These are phyloP conservation scores for Syngnathus scovelli DNA, from an alignment of 2,113 vertebrate genomes.

Conservation along the genomic window DNA sequence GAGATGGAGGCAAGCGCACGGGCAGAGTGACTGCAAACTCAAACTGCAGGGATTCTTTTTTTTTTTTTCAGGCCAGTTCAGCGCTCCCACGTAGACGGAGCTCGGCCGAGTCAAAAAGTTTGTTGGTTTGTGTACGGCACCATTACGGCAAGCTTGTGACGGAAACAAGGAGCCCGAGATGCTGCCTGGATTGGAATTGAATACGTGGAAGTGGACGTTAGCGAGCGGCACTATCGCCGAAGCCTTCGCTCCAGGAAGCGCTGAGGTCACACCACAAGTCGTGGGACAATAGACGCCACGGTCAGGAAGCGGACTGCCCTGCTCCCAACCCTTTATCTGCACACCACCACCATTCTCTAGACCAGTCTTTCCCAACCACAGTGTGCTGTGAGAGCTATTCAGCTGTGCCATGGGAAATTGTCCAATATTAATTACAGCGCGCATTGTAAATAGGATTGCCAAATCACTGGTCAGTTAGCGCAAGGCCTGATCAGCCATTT, in stretches of 20 bases:
- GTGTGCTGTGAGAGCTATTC: too few relatives aligned
- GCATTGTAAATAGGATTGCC: too few relatives aligned
- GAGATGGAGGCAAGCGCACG: constrained; percentile 58
- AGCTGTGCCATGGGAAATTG: too few relatives aligned
- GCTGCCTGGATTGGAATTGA: constrained; percentile 53
- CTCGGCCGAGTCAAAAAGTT: constrained; percentile 14
- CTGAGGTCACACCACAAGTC: constrained; percentile 41
- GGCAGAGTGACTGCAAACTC: constrained; percentile 52
- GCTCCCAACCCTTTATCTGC: background rate
- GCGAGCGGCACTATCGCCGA: constrained; percentile 46
- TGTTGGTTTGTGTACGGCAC: too few relatives aligned
- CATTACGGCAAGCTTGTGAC: too few relatives aligned
- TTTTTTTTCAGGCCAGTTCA: constrained; percentile 27
- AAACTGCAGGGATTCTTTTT: constrained; percentile 48
- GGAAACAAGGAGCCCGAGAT: constrained; percentile 10
- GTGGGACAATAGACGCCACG: constrained; percentile 54
- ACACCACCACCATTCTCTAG: background rate
- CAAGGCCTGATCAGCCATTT: too few relatives aligned
- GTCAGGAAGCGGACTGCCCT: constrained; percentile 54
- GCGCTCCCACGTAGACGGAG: constrained; percentile 34
- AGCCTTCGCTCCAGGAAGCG: constrained; percentile 65
- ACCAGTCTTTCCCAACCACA: too few relatives aligned
- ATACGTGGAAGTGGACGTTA: constrained; percentile 62
- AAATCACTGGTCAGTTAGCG: too few relatives aligned
- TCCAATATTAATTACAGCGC: too few relatives aligned